A percentile compares a stretch with the other conserved stretches of the same genome.
Conservation (phyloP, 2,888 invertebrate species). For the Cerastis rubricosa region DNA sequence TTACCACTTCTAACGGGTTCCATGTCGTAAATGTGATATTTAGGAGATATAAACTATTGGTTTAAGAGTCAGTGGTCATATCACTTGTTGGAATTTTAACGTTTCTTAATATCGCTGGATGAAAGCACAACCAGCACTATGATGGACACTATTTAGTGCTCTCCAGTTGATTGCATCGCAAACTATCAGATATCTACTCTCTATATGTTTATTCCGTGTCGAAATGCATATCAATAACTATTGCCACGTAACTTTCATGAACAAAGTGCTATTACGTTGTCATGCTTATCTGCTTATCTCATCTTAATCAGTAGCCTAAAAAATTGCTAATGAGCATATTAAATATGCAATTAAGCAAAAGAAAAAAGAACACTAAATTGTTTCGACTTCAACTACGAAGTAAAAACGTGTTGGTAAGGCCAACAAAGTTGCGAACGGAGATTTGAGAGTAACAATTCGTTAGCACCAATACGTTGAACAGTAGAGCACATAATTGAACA, state of each 20-base stretch:
- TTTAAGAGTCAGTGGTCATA: neutral
- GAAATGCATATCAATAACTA: constrained; percentile 13
- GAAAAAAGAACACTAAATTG: constrained; percentile 42
- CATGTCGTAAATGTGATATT: constrained; percentile 17
- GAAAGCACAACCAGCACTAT: neutral
- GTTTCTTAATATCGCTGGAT: neutral
- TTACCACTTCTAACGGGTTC: constrained; percentile 15
- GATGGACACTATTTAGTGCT: neutral
- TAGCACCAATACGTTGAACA: constrained; percentile 55
- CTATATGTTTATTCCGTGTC: constrained; percentile 2
- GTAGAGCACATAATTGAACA: constrained; percentile 66
- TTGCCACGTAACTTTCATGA: constrained; percentile 47
- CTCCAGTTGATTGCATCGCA: neutral
- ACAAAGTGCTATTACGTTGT: constrained; percentile 31
- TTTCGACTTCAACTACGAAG: constrained; percentile 42
- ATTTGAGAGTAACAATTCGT: constrained; percentile 29
- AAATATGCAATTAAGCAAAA: constrained; percentile 53
- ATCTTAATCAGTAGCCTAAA: constrained; percentile 39
- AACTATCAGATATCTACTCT: neutral
- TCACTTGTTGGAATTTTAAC: neutral
- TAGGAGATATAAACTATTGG: neutral
- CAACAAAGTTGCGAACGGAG: constrained; percentile 19
- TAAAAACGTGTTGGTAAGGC: constrained; percentile 55
- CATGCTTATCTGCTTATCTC: constrained; percentile 41
- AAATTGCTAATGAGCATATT: constrained; percentile 58